These are phyloP conservation scores for Galeopterus variegatus DNA, from an alignment of 2,113 vertebrate genomes.

Conservation along the genomic window DNA sequence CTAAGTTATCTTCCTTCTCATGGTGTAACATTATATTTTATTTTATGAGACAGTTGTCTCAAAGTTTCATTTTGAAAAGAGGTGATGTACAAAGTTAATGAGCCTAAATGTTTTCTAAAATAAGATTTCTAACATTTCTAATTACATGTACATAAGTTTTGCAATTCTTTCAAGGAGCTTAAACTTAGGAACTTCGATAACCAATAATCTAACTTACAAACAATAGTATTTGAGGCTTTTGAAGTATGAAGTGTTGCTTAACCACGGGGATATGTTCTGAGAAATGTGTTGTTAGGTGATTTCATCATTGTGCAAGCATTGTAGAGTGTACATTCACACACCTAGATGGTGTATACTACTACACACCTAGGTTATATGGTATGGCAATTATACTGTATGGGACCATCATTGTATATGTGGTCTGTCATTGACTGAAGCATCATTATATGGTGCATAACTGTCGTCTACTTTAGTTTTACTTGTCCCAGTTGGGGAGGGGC, in stretches of 20 bases:
- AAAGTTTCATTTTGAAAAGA: background rate
- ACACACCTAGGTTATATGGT: too few species aligned
- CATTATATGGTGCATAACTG: too few species aligned
- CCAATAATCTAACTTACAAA: background rate
- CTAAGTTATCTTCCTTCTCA: background rate
- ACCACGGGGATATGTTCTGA: too few species aligned
- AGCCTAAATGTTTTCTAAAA: background rate
- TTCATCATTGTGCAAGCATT: too few species aligned
- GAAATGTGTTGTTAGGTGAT: too few species aligned
- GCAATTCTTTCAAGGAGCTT: background rate
- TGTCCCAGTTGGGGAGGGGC: too few species aligned
- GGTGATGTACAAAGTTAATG: background rate
- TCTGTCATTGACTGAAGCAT: too few species aligned
- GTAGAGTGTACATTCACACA: too few species aligned
- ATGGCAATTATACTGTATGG: too few species aligned
- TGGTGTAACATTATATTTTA: background rate
- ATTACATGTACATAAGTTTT: background rate
- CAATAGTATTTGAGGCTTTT: background rate
- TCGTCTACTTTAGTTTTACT: background rate
- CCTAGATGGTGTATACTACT: too few species aligned
- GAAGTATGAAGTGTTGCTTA: background rate
- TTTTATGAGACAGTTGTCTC: background rate
- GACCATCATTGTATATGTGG: too few species aligned
- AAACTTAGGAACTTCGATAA: background rate
- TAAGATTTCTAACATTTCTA: background rate